Conservation (phyloP, 2,888 invertebrate species). For the Drosophila tanythrix region DNA sequence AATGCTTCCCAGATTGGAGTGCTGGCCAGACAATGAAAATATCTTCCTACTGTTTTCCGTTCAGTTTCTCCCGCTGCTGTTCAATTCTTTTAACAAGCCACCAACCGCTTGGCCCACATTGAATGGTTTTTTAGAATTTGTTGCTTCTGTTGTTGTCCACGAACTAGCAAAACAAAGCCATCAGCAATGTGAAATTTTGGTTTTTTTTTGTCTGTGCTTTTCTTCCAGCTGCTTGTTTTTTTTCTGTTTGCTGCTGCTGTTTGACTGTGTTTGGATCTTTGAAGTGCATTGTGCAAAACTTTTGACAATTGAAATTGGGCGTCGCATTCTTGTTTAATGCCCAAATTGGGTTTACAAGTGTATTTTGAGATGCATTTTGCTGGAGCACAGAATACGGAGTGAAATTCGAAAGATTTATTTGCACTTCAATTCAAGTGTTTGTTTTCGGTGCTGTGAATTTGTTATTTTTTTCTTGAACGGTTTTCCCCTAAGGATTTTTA, state of each 20-base stretch:
- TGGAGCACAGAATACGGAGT: conserved; percentile 3
- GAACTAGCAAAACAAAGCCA: conserved; percentile 49
- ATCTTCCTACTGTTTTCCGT: conserved; percentile 58
- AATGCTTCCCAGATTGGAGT: conserved; percentile 45
- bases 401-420: conserved; percentile 40
- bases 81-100: conserved; percentile 46
- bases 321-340: conserved; percentile 38
- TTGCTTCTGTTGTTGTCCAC: conserved; percentile 31
- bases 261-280: conserved; percentile 22
- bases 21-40: conserved; percentile 56
- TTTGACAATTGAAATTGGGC: conserved; percentile 56
- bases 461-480: neutral
- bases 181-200: conserved; percentile 51
- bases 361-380: conserved; percentile 29
- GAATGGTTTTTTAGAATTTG: conserved; percentile 52
- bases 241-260: conserved; percentile 10
- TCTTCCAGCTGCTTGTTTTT: conserved; percentile 8
- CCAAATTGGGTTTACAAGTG: conserved; percentile 40
- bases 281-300: conserved; percentile 69
- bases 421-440: conserved; percentile 4
- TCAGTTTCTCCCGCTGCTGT: conserved; percentile 53
- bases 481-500: neutral
- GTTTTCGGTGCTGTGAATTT: neutral
- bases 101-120: conserved; percentile 54
- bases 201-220: conserved; percentile 9